These are phyloP conservation scores for Cygnus olor DNA, from an alignment of 2,797 vertebrate species.

Conservation along the genomic window DNA sequence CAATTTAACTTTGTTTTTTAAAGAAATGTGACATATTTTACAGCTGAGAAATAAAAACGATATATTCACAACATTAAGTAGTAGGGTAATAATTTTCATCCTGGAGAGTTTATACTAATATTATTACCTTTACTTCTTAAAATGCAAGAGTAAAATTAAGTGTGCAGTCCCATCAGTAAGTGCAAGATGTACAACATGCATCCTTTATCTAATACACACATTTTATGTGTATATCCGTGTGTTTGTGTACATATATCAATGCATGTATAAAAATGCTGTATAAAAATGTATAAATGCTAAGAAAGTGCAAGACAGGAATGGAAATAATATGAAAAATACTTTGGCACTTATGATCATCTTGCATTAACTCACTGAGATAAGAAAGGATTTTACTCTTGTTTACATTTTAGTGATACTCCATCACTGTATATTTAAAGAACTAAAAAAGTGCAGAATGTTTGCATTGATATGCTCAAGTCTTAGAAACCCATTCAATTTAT, in stretches of 20 bases:
- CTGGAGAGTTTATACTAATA: constrained; percentile 5
- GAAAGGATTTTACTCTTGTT: constrained; percentile 74
- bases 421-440: constrained; percentile 86
- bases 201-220: neutral
- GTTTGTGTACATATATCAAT: rapidly evolving
- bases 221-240: neutral
- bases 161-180: neutral
- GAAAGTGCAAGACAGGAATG: neutral
- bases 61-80: neutral
- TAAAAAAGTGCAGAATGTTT: constrained; percentile 88
- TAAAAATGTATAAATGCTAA: neutral
- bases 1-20: neutral
- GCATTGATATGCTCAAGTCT: constrained; percentile 87
- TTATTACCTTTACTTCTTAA: neutral
- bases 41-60: constrained; percentile 22
- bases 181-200: neutral
- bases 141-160: neutral
- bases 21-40: neutral
- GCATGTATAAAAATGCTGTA: neutral
- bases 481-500: constrained; percentile 93
- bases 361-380: constrained; percentile 28
- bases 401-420: constrained; percentile 88
- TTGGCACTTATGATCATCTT: neutral
- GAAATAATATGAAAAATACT: constrained; percentile 26
- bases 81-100: neutral